These are phyloP conservation scores for Apogon talboti DNA, from an alignment of 2,797 vertebrate species.

Conservation along the genomic window DNA sequence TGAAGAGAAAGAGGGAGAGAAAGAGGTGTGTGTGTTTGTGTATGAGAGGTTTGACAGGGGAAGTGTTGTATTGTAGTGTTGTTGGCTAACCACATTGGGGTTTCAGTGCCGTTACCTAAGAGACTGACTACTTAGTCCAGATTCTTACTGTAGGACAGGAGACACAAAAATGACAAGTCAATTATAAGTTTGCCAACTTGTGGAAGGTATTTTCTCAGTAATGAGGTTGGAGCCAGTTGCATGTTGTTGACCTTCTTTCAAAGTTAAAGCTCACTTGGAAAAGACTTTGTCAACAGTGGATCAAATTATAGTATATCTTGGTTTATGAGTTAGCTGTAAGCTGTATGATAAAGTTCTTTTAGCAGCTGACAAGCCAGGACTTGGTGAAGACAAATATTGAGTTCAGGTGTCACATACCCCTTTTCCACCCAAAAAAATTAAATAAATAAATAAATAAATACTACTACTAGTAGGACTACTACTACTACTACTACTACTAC, in stretches of 20 bases:
- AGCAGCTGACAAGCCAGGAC: too few species aligned
- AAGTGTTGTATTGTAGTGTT: conserved; percentile 17
- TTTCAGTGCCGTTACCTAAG: conserved; percentile 46
- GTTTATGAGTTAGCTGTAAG: too few species aligned
- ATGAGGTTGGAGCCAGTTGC: neutral
- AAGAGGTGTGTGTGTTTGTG: neutral
- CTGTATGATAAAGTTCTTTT: too few species aligned
- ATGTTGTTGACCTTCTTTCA: neutral
- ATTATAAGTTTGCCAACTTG: neutral
- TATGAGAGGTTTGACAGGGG: neutral
- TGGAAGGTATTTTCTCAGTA: neutral
- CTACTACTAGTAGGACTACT: too few species aligned
- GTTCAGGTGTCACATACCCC: too few species aligned
- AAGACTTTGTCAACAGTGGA: neutral
- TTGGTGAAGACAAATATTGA: too few species aligned
- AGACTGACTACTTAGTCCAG: conserved; percentile 18
- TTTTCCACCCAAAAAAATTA: too few species aligned
- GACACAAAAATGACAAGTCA: neutral
- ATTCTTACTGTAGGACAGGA: conserved; percentile 7
- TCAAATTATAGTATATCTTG: neutral
- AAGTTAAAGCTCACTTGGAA: conserved; percentile 3
- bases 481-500: too few species aligned
- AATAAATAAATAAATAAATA: too few species aligned
- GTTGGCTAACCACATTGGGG: conserved; percentile 13
- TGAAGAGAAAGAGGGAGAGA: conserved; percentile 30